A percentile compares a stretch with the other conserved stretches of the same genome.
phyloP scores from a whole-genome alignment of 1,140 invertebrate species.

The Bilobella aurantiaca region DNA sequence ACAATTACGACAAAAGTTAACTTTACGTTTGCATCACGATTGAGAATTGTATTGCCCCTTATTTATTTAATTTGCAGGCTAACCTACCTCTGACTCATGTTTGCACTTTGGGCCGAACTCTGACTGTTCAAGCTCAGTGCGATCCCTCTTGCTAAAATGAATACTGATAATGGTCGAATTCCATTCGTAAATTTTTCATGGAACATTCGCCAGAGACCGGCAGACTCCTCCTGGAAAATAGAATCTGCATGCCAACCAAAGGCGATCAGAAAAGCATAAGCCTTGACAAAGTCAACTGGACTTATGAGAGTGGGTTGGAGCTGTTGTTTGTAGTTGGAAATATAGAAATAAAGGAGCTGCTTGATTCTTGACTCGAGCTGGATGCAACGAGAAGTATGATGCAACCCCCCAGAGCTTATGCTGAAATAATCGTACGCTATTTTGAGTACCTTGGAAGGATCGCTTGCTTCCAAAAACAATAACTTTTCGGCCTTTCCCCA shows the following conservation, averaged over 20 bases:
- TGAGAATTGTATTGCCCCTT: no score
- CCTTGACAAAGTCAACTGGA: constrained; percentile 39
- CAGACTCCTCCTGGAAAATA: constrained; percentile 17
- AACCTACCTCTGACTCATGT: constrained; percentile 33
- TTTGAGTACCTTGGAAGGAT: constrained; percentile 6
- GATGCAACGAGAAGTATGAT: constrained; percentile 42
- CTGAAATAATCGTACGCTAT: constrained; percentile 41
- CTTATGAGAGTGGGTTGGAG: constrained; percentile 29
- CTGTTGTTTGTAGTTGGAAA: constrained; percentile 38
- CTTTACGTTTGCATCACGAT: no score
- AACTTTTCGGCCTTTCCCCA: constrained; percentile 18
- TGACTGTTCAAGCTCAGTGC: constrained; percentile 12
- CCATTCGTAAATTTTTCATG: constrained; percentile 25
- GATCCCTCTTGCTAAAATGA: constrained; percentile 23
- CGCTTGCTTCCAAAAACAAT: constrained; percentile 2
- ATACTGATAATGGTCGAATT: constrained; percentile 26
- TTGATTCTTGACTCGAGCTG: constrained; percentile 42
- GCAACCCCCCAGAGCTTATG: constrained; percentile 43
- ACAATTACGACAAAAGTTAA: neutral
- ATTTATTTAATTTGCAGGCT: no score
- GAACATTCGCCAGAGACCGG: constrained; percentile 12
- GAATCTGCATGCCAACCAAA: constrained; percentile 35
- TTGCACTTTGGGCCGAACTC: constrained; percentile 37
- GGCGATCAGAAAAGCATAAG: constrained; percentile 43
- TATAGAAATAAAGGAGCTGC: constrained; percentile 38